Conservation (phyloP, 2,888 invertebrate genomes). For the Pyrgus malvae region DNA sequence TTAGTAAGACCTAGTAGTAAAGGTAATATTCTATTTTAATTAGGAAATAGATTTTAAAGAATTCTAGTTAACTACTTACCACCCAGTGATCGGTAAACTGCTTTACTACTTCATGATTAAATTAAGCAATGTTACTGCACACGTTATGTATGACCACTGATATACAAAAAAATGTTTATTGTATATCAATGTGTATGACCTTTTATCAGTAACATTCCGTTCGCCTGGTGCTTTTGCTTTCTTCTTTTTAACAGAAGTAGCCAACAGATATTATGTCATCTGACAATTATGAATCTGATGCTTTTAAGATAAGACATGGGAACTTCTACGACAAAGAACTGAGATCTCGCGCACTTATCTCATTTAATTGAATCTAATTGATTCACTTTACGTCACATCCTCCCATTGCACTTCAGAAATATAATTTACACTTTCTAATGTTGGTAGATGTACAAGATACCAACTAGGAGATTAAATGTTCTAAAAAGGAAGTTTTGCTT, state of each 20-base stretch:
- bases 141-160: no score
- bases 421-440: constrained; percentile 6
- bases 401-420: not conserved
- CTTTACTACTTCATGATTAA: no score
- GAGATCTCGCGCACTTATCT: not conserved
- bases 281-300: not conserved
- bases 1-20: no score
- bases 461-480: not conserved
- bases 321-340: not conserved
- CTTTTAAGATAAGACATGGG: constrained; percentile 4
- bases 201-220: no score
- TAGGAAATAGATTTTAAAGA: no score
- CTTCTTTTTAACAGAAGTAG: not conserved
- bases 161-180: no score
- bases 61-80: no score
- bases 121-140: no score
- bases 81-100: no score
- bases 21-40: no score
- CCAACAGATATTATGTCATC: not conserved
- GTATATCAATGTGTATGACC: no score
- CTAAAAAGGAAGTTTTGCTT: constrained; percentile 2
- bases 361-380: constrained; percentile 1
- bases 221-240: no score
- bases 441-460: not conserved
- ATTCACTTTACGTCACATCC: constrained; percentile 8